These are phyloP conservation scores for Podiceps cristatus DNA, from an alignment of 2,113 vertebrate species.

Conservation along the genomic window DNA sequence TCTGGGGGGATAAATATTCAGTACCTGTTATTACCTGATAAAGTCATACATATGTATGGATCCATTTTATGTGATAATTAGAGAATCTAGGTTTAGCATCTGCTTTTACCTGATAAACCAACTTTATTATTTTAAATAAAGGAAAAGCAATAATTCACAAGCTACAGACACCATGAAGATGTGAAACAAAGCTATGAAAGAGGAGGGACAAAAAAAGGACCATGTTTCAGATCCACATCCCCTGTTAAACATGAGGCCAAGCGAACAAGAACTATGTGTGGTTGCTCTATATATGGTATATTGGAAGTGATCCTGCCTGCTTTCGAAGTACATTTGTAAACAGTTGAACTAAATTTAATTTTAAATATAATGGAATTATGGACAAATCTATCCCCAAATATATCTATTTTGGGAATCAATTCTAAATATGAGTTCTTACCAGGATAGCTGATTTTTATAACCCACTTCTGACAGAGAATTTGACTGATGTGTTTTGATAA, in stretches of 20 bases:
- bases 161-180: not conserved
- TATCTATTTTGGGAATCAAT: not conserved
- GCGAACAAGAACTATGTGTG: not conserved
- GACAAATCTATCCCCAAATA: not conserved
- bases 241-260: not conserved
- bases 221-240: not conserved
- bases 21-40: slow-evolving; percentile 79
- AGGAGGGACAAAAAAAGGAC: not conserved
- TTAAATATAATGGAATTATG: not conserved
- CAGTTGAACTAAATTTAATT: not conserved
- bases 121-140: slow-evolving; percentile 73
- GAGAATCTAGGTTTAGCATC: slow-evolving; percentile 77
- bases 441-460: not conserved
- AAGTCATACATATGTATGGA: slow-evolving; percentile 78
- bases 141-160: slow-evolving; percentile 60
- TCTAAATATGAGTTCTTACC: not conserved
- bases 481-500: not conserved
- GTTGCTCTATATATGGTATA: not conserved
- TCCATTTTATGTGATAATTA: slow-evolving; percentile 77
- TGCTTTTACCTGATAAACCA: slow-evolving; percentile 77
- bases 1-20: slow-evolving; percentile 77
- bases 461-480: not conserved
- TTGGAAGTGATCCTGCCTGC: not conserved
- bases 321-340: not conserved
- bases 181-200: slow-evolving; percentile 23